Conservation (phyloP, 2,888 invertebrate species). For the Vanessa cardui region DNA sequence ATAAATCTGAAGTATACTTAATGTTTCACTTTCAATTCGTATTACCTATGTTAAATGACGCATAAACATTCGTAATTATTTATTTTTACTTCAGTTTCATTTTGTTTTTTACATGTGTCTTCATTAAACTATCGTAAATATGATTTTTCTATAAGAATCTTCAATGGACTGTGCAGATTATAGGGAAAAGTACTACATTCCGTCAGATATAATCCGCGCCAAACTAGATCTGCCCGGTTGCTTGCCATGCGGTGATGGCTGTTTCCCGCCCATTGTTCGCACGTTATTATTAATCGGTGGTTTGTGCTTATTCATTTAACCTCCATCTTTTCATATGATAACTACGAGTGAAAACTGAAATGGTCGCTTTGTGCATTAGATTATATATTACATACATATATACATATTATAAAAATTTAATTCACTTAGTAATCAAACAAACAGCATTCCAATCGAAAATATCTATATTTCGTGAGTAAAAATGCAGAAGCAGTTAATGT, state of each 20-base stretch:
- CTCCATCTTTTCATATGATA: background rate
- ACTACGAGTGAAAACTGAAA: background rate
- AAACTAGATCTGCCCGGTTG: constrained; percentile 31
- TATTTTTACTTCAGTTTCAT: no score
- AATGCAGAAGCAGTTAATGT: no score
- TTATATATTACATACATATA: background rate
- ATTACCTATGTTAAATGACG: no score
- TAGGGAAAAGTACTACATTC: background rate
- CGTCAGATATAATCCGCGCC: background rate
- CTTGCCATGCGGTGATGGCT: constrained; percentile 28
- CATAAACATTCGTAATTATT: no score
- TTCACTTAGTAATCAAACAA: no score
- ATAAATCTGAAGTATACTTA: no score
- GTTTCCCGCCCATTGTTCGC: constrained; percentile 67
- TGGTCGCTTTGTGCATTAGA: background rate
- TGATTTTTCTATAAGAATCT: background rate
- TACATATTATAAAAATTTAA: no score
- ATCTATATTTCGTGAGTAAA: no score
- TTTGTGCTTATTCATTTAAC: constrained; percentile 12
- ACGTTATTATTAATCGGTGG: constrained; percentile 41
- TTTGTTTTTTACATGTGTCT: no score
- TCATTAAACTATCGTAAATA: no score
- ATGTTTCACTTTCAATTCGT: no score
- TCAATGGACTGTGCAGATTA: background rate
- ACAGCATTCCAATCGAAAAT: no score